These are phyloP conservation scores for Pachymerium ferrugineum DNA, from an alignment of 2,888 invertebrate species.

Conservation along the genomic window DNA sequence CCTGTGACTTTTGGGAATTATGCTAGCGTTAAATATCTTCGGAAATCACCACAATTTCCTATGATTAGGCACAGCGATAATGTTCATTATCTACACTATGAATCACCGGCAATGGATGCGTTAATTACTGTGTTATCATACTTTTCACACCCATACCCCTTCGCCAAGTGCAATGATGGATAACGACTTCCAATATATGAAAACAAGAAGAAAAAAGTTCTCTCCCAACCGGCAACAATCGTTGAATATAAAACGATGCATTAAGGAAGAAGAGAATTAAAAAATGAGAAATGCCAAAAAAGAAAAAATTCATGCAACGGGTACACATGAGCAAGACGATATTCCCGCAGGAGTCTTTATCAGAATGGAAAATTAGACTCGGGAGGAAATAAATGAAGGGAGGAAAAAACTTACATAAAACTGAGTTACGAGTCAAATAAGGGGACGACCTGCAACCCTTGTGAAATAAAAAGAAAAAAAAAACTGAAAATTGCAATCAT, in stretches of 20 bases:
- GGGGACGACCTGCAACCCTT: not conserved
- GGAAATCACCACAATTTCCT: slow-evolving; percentile 13
- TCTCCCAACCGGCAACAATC: not conserved
- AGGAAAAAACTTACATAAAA: not conserved
- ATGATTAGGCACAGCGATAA: slow-evolving; percentile 8
- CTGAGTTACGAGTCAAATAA: slow-evolving; percentile 8
- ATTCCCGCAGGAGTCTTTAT: slow-evolving; percentile 8
- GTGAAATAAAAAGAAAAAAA: too few species aligned
- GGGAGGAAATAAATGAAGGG: slow-evolving; percentile 8
- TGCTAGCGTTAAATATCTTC: slow-evolving; percentile 8
- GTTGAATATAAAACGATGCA: slow-evolving; percentile 13
- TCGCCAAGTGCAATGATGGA: not conserved
- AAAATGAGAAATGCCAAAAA: not conserved
- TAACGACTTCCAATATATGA: slow-evolving; percentile 13
- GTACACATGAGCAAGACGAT: slow-evolving; percentile 8
- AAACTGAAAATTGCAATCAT: not conserved
- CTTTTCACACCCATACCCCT: slow-evolving; percentile 8
- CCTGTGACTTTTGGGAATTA: slow-evolving; percentile 8
- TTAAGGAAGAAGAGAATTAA: slow-evolving; percentile 13
- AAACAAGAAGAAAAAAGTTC: not conserved
- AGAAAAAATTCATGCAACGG: not conserved
- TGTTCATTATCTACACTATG: slow-evolving; percentile 8
- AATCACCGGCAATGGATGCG: slow-evolving; percentile 13
- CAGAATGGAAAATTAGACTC: slow-evolving; percentile 13
- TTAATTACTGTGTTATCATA: slow-evolving; percentile 8